Base-by-base conservation (phyloP, 2,113 vertebrate species). In the Erythrolamprus reginae region DNA sequence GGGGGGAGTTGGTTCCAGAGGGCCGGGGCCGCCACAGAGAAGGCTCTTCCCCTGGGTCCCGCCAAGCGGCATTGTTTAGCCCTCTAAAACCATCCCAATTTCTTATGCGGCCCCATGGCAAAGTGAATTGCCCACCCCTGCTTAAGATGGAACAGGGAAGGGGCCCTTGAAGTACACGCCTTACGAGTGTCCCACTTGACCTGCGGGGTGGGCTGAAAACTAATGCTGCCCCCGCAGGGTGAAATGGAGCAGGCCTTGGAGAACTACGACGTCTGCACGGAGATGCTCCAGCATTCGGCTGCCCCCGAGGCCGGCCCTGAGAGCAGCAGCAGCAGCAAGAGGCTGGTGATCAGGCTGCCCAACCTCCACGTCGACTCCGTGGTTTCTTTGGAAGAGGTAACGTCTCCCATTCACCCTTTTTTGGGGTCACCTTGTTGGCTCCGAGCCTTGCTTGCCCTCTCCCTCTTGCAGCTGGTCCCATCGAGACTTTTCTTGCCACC, bases 191-290 rank as follows among this genome's bases (percentile, higher is more conserved):
- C 15, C 61, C 65, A 2, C 23, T 38, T 89, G 51, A 23, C 10
- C 6, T 53, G 21, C 26, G 10, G 13, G n/a, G 4, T 89, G 3
- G 90, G 1, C 33, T 38, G 33, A 77, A 77, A 77, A 33, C 17
- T 0, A 8, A 8, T 0, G 17, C n/a, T 91, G 10, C 90, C 93
- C 89, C 55, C 70, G 0, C 87, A 99, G 99, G 99, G 99, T 24
- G 98, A 99, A 95, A 99, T 99, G 99, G 99, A 99, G n/a, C 97
- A 98, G 93, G 99, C 98, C 3, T 95, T 98, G 87, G 99, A 99
- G 91, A 98, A 98, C 96, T 99, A 99, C 55, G 99, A 99, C 84
- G 96, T 99, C 88, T 99, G 99, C 92, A 97, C 97, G 3, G 98
- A 98, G 55, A 96, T 98, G 93, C 96, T 99, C 10, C 99, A 98